These are phyloP conservation scores for Lampris incognitus DNA, from an alignment of 2,113 vertebrate species.

Conservation along the genomic window DNA sequence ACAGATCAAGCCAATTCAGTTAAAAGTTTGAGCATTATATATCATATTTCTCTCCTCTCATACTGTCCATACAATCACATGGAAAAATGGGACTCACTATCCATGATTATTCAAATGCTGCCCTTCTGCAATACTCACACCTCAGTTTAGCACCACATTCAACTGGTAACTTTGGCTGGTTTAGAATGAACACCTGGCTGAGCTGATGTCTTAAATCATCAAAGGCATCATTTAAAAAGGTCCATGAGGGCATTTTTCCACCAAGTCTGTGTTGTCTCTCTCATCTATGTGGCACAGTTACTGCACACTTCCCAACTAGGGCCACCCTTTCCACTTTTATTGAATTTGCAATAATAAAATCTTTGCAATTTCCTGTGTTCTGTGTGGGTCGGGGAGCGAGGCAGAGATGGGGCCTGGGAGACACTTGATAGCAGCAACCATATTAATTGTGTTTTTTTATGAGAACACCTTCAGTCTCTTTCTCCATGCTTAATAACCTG, in stretches of 20 bases:
- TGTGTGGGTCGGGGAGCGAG: conserved; percentile 54
- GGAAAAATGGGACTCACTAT: background rate
- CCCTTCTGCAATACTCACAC: background rate
- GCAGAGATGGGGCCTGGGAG: conserved; percentile 65
- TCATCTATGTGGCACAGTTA: conserved; percentile 1
- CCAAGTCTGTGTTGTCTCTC: conserved; percentile 20
- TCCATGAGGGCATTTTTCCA: background rate
- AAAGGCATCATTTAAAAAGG: background rate
- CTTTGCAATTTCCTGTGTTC: conserved; percentile 85
- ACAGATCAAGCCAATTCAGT: too few relatives aligned
- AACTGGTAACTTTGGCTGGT: conserved; percentile 1
- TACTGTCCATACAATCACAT: too few relatives aligned
- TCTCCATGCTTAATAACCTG: conserved; percentile 83
- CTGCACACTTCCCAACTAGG: conserved; percentile 46
- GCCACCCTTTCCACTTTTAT: conserved; percentile 71
- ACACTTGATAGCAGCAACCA: conserved; percentile 76
- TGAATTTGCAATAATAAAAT: conserved; percentile 85
- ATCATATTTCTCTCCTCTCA: too few relatives aligned
- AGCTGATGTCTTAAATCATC: conserved; percentile 6
- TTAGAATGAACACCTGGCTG: background rate
- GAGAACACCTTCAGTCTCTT: conserved; percentile 67
- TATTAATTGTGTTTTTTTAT: conserved; percentile 83
- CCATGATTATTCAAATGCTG: too few relatives aligned
- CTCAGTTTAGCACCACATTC: background rate
- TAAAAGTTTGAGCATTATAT: too few relatives aligned